A percentile compares a stretch with the other conserved stretches of the same genome.
Evolutionary conservation across 1,140 invertebrate genomes (phyloP).

Genomic region (Geopemphigus sp.): DNA sequence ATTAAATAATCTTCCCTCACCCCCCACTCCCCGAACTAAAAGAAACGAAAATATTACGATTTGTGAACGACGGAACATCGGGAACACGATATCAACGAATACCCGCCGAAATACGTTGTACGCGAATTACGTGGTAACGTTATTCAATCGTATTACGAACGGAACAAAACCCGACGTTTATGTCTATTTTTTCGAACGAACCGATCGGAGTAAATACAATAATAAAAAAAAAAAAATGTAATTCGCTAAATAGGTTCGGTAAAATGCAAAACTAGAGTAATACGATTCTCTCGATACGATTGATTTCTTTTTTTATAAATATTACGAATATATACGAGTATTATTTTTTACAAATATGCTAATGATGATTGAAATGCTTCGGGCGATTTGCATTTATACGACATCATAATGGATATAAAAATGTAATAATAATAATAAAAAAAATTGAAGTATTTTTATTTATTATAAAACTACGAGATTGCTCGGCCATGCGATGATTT

Average conservation of each 20-base stretch:
- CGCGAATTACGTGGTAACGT: neutral
- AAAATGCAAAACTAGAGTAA: slow-evolving; percentile 13
- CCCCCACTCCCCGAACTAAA: too few species aligned
- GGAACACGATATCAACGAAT: too few species aligned
- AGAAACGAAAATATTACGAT: too few species aligned
- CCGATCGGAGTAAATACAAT: neutral
- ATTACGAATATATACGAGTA: slow-evolving; percentile 11
- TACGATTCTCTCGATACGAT: neutral
- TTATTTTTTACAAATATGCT: slow-evolving; percentile 11
- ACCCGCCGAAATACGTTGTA: neutral
- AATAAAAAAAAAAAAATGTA: slow-evolving; percentile 3
- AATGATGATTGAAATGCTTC: slow-evolving; percentile 11
- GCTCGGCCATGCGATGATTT: neutral
- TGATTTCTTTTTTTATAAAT: neutral
- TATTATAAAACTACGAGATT: neutral
- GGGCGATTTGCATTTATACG: slow-evolving; percentile 17
- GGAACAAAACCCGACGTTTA: neutral
- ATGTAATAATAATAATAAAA: neutral
- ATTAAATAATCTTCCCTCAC: too few species aligned
- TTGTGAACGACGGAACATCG: too few species aligned
- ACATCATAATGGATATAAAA: neutral
- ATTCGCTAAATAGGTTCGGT: neutral
- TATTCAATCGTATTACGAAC: neutral
- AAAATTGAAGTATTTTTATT: neutral
- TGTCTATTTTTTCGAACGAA: neutral